Evolutionary conservation across 2,113 vertebrate species (phyloP).

Genomic region (Amphilophus citrinellus): DNA sequence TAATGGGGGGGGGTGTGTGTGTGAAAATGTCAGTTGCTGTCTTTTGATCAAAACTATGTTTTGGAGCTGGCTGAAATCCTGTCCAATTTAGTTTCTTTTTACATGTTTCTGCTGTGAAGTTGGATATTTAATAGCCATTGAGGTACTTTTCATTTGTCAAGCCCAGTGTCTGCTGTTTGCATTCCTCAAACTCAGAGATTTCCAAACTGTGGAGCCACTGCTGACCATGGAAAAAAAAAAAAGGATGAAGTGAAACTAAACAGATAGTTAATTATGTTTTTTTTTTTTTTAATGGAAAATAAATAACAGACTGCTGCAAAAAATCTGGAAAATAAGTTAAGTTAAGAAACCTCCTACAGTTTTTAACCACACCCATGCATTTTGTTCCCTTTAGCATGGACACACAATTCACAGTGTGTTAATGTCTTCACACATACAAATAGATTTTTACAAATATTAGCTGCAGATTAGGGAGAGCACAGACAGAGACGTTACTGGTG

Average conservation of each 20-base stretch:
- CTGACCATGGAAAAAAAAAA: too few relatives aligned
- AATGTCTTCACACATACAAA: background rate
- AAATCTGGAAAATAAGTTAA: too few relatives aligned
- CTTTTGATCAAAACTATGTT: too few relatives aligned
- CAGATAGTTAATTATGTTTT: too few relatives aligned
- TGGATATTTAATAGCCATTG: background rate
- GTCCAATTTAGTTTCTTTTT: background rate
- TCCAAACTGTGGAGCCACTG: too few relatives aligned
- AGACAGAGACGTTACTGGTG: conserved; percentile 74
- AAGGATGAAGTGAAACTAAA: too few relatives aligned
- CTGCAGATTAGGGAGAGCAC: conserved; percentile 44
- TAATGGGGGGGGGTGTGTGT: too few relatives aligned
- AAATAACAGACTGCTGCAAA: background rate
- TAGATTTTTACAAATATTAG: conserved; percentile 37
- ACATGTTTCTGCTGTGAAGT: background rate
- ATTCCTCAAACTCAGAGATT: background rate
- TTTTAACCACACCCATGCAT: background rate
- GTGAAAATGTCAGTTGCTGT: too few relatives aligned
- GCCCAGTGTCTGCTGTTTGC: background rate
- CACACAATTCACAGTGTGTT: background rate
- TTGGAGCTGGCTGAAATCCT: too few relatives aligned
- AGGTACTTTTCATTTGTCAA: background rate
- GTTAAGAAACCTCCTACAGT: background rate
- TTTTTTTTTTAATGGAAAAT: too few relatives aligned
- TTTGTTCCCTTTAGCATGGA: background rate